These are phyloP conservation scores for Trachelus iudaicus DNA, from an alignment of 2,888 invertebrate species.

Conservation along the genomic window DNA sequence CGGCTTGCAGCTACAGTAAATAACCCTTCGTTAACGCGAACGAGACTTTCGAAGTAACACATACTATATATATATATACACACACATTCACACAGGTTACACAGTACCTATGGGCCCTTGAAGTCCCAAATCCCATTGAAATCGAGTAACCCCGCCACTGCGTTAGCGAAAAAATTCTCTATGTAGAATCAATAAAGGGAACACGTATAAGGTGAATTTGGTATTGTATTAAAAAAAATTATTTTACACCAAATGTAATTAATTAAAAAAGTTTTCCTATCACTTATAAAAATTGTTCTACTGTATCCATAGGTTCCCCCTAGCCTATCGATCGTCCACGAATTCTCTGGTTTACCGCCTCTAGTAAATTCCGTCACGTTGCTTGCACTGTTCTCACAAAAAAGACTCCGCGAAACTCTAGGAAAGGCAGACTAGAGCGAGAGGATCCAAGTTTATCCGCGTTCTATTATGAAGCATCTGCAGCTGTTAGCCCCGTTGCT, in stretches of 20 bases:
- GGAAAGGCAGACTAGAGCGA: neutral
- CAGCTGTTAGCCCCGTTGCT: constrained; percentile 44
- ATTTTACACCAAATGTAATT: neutral
- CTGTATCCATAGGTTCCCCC: neutral
- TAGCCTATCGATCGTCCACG: neutral
- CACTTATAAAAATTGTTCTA: no score
- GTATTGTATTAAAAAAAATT: neutral
- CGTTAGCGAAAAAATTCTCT: neutral
- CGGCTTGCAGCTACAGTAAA: constrained; percentile 7
- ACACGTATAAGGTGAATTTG: neutral
- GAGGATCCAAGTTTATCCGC: constrained; percentile 27
- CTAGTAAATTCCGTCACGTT: neutral
- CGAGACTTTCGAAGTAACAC: neutral
- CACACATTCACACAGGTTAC: neutral
- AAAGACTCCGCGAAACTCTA: neutral
- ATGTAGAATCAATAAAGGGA: neutral
- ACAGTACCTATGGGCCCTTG: neutral
- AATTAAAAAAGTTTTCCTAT: neutral
- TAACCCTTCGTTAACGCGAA: constrained; percentile 9
- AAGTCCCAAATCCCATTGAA: neutral
- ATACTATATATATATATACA: neutral
- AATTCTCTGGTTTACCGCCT: neutral
- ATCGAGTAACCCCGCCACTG: neutral
- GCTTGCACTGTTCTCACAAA: neutral
- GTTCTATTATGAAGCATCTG: constrained; percentile 37